Evolutionary conservation across 2,888 invertebrate species (phyloP).

Genomic region (Epinotia demarniana): DNA sequence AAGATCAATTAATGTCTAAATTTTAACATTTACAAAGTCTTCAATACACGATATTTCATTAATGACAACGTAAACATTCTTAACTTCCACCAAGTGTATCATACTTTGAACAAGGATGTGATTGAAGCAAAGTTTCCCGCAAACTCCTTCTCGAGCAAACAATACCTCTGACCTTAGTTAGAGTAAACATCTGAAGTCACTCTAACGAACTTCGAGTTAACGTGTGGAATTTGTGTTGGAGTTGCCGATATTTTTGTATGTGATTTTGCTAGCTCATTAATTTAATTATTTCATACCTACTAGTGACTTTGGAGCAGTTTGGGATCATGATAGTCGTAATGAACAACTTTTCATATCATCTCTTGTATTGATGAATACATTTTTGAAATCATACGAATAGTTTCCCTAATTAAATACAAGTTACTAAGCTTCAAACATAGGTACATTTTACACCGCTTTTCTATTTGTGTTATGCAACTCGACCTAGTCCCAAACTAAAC

Average conservation of each 20-base stretch:
- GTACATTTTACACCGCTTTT: too few relatives aligned
- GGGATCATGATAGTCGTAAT: too few relatives aligned
- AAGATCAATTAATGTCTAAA: too few relatives aligned
- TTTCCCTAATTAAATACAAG: too few relatives aligned
- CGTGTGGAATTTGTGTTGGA: conserved; percentile 36
- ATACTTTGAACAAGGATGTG: conserved; percentile 35
- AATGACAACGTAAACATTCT: conserved; percentile 14
- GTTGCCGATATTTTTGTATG: conserved; percentile 36
- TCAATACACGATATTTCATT: neutral
- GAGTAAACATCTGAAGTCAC: conserved; percentile 44
- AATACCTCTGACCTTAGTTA: conserved; percentile 32
- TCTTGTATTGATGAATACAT: too few relatives aligned
- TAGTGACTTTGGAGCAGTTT: too few relatives aligned
- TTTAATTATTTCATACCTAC: neutral
- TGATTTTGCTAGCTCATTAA: neutral
- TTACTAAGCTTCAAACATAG: too few relatives aligned
- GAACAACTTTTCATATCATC: too few relatives aligned
- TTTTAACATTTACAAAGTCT: too few relatives aligned
- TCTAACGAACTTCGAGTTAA: conserved; percentile 42
- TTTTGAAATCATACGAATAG: too few relatives aligned
- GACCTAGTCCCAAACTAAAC: too few relatives aligned
- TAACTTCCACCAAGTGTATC: conserved; percentile 24
- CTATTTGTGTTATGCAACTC: too few relatives aligned
- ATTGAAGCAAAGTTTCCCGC: conserved; percentile 40
- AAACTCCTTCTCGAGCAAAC: conserved; percentile 39